phyloP scores from a whole-genome alignment of 2,797 vertebrate species.

The Huso huso region DNA sequence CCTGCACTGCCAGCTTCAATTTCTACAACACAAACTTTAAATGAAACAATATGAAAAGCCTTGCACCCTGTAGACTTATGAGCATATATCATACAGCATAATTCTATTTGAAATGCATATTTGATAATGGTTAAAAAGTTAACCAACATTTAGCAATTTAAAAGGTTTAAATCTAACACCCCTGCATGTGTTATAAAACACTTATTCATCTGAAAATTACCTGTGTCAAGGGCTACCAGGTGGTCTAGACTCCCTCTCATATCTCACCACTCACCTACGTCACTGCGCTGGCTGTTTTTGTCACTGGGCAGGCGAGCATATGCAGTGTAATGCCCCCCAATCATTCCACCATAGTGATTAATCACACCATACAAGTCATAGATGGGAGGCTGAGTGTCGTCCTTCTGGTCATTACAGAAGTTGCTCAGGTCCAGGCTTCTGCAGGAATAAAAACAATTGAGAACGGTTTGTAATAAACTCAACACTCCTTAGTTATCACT shows the following conservation, averaged over 20 bases:
- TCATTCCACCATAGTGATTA: constrained; percentile 97
- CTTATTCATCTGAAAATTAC: too few relatives aligned
- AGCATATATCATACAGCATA: too few relatives aligned
- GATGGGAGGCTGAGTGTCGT: constrained; percentile 83
- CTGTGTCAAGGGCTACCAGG: too few relatives aligned
- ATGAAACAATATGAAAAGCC: too few relatives aligned
- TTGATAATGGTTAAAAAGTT: too few relatives aligned
- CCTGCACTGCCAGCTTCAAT: too few relatives aligned
- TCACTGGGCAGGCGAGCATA: constrained; percentile 89
- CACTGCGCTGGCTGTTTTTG: constrained; percentile 95
- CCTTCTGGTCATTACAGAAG: constrained; percentile 95
- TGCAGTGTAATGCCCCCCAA: constrained; percentile 92
- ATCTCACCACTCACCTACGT: constrained; percentile 75
- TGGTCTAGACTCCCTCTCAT: not conserved
- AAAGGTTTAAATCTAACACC: too few relatives aligned
- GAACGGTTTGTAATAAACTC: not conserved
- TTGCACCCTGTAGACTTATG: too few relatives aligned
- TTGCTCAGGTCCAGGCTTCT: constrained; percentile 94
- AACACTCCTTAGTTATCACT: not conserved
- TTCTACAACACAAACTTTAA: too few relatives aligned
- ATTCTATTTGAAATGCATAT: too few relatives aligned
- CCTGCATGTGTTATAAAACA: too few relatives aligned
- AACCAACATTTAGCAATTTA: too few relatives aligned
- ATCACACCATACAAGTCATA: constrained; percentile 98
- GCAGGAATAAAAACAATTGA: not conserved